Evolutionary conservation across 2,888 invertebrate species (phyloP), one percentile per base, ranked within the genome.

Genomic region (Dimorphilus gyrociliatus): DNA sequence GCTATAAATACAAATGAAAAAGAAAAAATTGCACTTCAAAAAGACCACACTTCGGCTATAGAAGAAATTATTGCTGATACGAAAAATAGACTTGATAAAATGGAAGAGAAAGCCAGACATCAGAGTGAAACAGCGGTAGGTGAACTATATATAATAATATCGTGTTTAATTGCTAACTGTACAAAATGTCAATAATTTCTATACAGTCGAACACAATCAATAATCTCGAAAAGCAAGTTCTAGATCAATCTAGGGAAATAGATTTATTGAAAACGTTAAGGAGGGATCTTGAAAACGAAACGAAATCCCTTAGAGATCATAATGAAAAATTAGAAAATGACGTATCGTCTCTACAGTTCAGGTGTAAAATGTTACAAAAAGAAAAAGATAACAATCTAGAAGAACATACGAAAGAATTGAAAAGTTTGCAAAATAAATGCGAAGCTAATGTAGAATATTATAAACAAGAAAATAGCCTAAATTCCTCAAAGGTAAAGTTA

Each of bases 41-140:
- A 53, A 32, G 50, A 50, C 19, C 59, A 59, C 41, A 56, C 59
- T 4, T 49, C 48, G 36, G 54, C 50, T 35, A 57, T 59, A 23
- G 56, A 58, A 39, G 56, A 57, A 30, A 48, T 59, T 23, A 37
- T 59, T 27, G 59, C 58, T 36, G 59, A 59, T 33, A 59, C 59
- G 7, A 57, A 57, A 34, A 40, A 41, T 10, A 37, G 57, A 13
- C 48, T 59, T 17, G 46, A 47, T 30, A 50, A 51, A 27, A 58
- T 59, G 54, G 58, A 59, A 36, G 44, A 47, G 17, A 57, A 58
- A 29, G 58, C 57, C 36, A 48, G 44, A 19, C 49, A 53, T 25
- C 59, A 59, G 35, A 47, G 51, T 3, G 32, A 40, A n/a, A 36
- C 48, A 12, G 57, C 53, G 13, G 59, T 57, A 40, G 42, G 50